A percentile compares a stretch with the other conserved stretches of the same genome.
phyloP scores from a whole-genome alignment of 2,113 vertebrate species.

The Muscicapa adusta region DNA sequence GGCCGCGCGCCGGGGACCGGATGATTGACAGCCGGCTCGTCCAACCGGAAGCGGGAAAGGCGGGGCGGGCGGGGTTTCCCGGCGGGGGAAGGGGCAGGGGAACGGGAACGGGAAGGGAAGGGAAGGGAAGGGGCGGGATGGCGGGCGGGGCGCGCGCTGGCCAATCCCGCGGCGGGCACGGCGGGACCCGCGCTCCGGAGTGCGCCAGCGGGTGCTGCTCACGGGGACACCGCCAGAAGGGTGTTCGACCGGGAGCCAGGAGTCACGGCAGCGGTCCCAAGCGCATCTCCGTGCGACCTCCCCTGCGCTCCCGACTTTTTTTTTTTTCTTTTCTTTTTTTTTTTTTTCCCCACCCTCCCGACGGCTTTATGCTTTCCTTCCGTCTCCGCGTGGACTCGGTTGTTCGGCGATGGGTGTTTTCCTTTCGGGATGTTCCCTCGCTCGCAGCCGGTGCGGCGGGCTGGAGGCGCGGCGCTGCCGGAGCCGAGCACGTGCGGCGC shows the following conservation, averaged over 20 bases:
- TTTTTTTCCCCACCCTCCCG: rapidly evolving
- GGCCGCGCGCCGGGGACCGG: background rate
- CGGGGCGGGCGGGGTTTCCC: background rate
- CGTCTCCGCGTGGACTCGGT: background rate
- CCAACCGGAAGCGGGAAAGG: background rate
- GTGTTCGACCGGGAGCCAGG: rapidly evolving
- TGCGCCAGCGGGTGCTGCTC: background rate
- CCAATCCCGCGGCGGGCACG: background rate
- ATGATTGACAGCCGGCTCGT: background rate
- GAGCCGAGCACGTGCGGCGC: no score
- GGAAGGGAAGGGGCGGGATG: background rate
- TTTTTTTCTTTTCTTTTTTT: no score
- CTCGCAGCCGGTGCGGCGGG: no score
- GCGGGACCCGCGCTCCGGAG: no score
- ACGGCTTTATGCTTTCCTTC: rapidly evolving
- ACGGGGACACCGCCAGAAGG: rapidly evolving
- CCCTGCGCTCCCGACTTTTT: rapidly evolving
- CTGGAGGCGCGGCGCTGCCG: no score
- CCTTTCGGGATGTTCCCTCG: no score
- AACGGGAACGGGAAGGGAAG: no score
- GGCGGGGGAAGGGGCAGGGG: no score
- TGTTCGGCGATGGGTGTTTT: no score
- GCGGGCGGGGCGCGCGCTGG: rapidly evolving
- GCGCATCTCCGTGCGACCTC: no score
- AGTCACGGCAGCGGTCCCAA: rapidly evolving